phyloP scores from a whole-genome alignment of 2,797 vertebrate species.

The Xyrichtys novacula region DNA sequence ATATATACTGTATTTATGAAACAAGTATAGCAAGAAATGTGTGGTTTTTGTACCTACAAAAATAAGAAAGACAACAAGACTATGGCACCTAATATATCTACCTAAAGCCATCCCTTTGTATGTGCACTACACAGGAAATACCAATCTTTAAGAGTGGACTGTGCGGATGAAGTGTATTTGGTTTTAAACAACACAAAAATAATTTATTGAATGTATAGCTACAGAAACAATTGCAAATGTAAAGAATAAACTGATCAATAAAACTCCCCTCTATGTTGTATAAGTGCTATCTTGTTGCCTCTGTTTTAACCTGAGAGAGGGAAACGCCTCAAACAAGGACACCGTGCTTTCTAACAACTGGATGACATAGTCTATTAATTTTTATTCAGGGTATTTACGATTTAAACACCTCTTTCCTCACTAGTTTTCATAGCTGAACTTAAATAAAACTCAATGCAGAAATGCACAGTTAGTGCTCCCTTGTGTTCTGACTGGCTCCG shows the following conservation, averaged over 20 bases:
- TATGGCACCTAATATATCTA: slow-evolving; percentile 35
- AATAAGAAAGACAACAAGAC: slow-evolving; percentile 35
- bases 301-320: slow-evolving; percentile 21
- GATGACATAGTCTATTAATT: no score
- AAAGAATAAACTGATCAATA: slow-evolving; percentile 75
- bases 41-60: slow-evolving; percentile 68
- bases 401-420: no score
- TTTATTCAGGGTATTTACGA: no score
- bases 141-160: slow-evolving; percentile 40
- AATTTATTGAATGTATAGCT: slow-evolving; percentile 74
- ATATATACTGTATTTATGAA: slow-evolving; percentile 79
- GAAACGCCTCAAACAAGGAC: no score
- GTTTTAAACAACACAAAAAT: slow-evolving; percentile 41
- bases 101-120: slow-evolving; percentile 61
- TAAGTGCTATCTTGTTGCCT: slow-evolving; percentile 10
- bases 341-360: no score
- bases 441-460: no score
- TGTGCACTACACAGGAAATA: slow-evolving; percentile 51
- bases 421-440: no score
- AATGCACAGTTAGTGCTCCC: no score
- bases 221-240: slow-evolving; percentile 55
- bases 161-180: slow-evolving; percentile 33
- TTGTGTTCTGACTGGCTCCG: no score
- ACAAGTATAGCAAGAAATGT: slow-evolving; percentile 63
- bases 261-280: slow-evolving; percentile 79